Conservation (phyloP, 2,888 invertebrate species). For the Cantharis flavilabris region DNA sequence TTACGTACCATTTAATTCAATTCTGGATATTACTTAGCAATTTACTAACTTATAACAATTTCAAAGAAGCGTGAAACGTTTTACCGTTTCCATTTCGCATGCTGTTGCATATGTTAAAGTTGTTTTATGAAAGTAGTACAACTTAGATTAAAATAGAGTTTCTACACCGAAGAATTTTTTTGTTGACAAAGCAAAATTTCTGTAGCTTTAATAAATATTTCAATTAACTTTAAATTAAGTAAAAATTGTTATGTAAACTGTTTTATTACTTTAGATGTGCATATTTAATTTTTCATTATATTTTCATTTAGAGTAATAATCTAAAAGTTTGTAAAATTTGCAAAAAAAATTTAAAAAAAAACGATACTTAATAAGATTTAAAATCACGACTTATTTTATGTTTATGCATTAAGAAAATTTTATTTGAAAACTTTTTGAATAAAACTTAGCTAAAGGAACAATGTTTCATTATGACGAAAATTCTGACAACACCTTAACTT, state of each 20-base stretch:
- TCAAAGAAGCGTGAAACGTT: neutral
- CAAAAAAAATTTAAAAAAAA: neutral
- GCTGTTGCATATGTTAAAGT: neutral
- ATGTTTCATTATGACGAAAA: neutral
- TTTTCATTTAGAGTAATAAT: neutral
- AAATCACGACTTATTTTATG: neutral
- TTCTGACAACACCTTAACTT: neutral
- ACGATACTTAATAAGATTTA: neutral
- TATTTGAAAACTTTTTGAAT: neutral
- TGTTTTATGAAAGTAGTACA: neutral
- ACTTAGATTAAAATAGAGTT: neutral
- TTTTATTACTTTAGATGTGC: neutral
- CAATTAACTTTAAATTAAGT: neutral
- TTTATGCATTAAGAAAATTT: neutral
- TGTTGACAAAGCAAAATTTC: neutral
- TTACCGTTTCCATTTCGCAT: neutral
- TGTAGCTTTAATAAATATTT: neutral
- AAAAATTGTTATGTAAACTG: neutral
- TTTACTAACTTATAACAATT: neutral
- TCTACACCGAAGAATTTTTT: neutral
- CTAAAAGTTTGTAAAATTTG: neutral
- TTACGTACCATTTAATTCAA: conserved; percentile 1
- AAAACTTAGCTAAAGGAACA: neutral
- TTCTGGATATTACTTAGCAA: conserved; percentile 3
- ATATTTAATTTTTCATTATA: neutral